Evolutionary conservation across 2,113 vertebrate genomes (phyloP), one percentile per base, ranked within the genome.

Genomic region (Plecturocebus donacophilus): DNA sequence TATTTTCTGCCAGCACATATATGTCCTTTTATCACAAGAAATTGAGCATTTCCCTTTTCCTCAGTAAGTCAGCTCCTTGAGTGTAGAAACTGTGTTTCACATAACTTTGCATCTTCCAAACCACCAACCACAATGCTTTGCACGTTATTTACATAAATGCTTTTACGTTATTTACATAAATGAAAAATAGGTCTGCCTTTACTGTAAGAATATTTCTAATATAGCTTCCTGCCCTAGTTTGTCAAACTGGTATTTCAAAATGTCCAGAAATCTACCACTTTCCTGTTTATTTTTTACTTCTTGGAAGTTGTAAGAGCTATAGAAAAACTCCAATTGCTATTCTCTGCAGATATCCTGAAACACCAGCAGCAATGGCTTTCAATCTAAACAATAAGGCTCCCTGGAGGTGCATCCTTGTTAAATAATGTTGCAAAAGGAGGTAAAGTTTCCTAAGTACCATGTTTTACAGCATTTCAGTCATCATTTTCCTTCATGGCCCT

Each of bases 401-500:
- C 79, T 58, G 68, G 89, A 89, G 89, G 68, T 58, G 17, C 32
- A 68, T 84, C 79, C 75, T 64, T 56, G 61, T 35, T 47, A 70
- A 97, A 84, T 52, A 76, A 73, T 82, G 42, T 20, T 68, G 66
- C 73, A 94, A 88, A 94, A 52, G 66, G 70, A 80, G 90, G 42
- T 52, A 54, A 45, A 76, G 49, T 85, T 95, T 81, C 80, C 75
- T 80, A 83, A 85, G 45, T n/a, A 96, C 93, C 58, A 61, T 23
- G 80, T 75, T 90, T 82, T 80, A 81, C 56, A 76, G 61, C 88
- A 87, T 92, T 96, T 90, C 87, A 83, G 49, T 84, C 86, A 76
- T 73, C 91, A 56, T 76, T 91, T 93, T 52, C 68, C 56, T 56
- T 93, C 49, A 83, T 89, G n/a, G 42, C 61, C 54, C 52, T 58